These are phyloP conservation scores for Chrysotoxum bicinctum DNA, from an alignment of 2,888 invertebrate species.

Conservation along the genomic window DNA sequence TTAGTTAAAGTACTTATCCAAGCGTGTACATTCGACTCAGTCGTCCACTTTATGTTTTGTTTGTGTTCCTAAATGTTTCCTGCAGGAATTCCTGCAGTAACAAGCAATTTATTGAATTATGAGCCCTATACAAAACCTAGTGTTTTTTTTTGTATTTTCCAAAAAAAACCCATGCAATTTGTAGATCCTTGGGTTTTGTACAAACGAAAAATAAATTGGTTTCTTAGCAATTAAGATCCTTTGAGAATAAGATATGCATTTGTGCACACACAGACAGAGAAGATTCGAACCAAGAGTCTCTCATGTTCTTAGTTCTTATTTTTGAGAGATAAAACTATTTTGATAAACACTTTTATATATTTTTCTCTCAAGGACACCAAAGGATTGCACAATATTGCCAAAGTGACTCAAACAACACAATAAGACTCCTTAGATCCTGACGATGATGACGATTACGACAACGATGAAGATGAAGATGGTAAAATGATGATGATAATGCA, in stretches of 20 bases:
- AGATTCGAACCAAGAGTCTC: not conserved
- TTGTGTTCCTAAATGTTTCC: not conserved
- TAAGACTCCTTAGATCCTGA: conserved; percentile 25
- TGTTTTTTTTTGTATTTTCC: not conserved
- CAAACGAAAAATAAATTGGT: conserved; percentile 15
- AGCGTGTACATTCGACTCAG: not conserved
- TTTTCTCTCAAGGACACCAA: conserved; percentile 40
- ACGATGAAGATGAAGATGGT: conserved; percentile 6
- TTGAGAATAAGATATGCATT: conserved; percentile 41
- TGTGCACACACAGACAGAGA: not conserved
- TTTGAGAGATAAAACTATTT: conserved; percentile 9
- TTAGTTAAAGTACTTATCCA: no score
- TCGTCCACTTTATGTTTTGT: not conserved
- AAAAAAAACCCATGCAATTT: not conserved
- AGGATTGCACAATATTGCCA: conserved; percentile 1
- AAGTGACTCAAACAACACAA: conserved; percentile 22
- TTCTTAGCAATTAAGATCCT: conserved; percentile 44
- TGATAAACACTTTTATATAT: conserved; percentile 13
- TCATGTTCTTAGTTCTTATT: not conserved
- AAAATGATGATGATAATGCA: conserved; percentile 55
- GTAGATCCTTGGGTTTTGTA: not conserved
- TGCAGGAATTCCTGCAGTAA: conserved; percentile 17
- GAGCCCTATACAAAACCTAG: not conserved
- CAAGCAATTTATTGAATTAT: conserved; percentile 45
- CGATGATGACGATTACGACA: not conserved